These are phyloP conservation scores for Caracal caracal DNA, from an alignment of 2,113 vertebrate genomes.

Conservation along the genomic window DNA sequence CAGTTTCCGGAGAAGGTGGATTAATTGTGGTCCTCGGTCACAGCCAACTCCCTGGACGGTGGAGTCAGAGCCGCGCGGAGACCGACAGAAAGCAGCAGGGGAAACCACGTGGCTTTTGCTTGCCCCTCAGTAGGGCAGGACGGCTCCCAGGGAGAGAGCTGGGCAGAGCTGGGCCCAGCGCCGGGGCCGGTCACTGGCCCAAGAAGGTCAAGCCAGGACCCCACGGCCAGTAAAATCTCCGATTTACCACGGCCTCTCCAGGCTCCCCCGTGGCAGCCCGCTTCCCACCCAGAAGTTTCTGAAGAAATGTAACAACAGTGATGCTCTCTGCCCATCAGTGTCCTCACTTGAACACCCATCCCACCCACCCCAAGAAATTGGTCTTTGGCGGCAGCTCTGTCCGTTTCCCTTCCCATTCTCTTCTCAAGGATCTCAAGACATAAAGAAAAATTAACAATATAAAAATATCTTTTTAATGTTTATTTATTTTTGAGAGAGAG, in stretches of 20 bases:
- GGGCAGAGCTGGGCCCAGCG: accelerated
- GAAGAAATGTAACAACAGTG: background rate
- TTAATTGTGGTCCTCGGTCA: conserved; percentile 23
- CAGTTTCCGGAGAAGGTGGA: background rate
- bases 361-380: background rate
- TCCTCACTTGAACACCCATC: background rate
- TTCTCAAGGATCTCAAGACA: background rate
- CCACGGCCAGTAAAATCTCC: background rate
- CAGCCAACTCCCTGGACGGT: background rate
- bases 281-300: background rate
- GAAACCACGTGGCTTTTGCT: background rate
- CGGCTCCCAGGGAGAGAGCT: background rate
- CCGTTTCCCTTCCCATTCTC: background rate
- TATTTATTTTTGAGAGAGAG: too few species aligned
- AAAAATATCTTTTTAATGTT: too few species aligned
- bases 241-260: background rate
- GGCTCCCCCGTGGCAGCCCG: background rate
- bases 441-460: background rate
- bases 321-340: background rate
- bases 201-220: background rate
- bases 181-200: background rate
- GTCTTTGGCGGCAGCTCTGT: background rate
- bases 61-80: background rate
- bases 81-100: background rate
- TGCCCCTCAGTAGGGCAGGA: background rate